Evolutionary conservation across 2,888 invertebrate species (phyloP).

Genomic region (Pycnomerus fuliginosus): DNA sequence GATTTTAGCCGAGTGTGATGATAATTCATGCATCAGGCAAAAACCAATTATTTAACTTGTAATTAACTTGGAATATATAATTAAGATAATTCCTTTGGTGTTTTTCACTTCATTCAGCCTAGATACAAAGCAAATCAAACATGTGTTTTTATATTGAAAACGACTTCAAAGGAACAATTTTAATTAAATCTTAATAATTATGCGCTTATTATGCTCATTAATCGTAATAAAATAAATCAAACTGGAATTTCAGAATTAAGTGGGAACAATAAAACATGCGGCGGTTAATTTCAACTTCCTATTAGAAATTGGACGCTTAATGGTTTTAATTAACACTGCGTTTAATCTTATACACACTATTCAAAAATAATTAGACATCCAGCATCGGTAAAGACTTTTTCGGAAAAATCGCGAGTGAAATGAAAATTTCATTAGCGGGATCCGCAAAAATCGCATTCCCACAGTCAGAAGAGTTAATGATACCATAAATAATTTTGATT

Average conservation of each 20-base stretch:
- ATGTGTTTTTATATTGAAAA: background rate
- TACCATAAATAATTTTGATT: conserved; percentile 22
- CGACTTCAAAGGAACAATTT: conserved; percentile 23
- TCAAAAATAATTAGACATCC: too few relatives aligned
- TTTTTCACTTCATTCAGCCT: too few relatives aligned
- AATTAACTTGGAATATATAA: too few relatives aligned
- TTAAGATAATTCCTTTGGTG: too few relatives aligned
- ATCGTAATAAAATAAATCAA: conserved; percentile 26
- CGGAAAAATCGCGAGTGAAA: background rate
- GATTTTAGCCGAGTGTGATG: too few relatives aligned
- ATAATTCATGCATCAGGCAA: too few relatives aligned
- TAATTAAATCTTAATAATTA: conserved; percentile 27
- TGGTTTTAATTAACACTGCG: conserved; percentile 11
- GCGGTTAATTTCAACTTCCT: conserved; percentile 15
- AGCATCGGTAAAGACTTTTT: too few relatives aligned
- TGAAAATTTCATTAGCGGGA: too few relatives aligned
- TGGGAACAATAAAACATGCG: conserved; percentile 7
- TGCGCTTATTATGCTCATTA: conserved; percentile 28
- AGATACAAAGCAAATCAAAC: conserved; percentile 5
- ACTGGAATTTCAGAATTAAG: conserved; percentile 6
- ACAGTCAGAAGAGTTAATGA: conserved; percentile 16
- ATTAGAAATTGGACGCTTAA: conserved; percentile 18
- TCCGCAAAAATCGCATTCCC: too few relatives aligned
- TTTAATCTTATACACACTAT: too few relatives aligned
- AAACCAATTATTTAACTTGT: too few relatives aligned